A percentile compares a stretch with the other conserved stretches of the same genome.
Conservation (phyloP, 2,888 invertebrate genomes). For the Lucinisca nassula region DNA sequence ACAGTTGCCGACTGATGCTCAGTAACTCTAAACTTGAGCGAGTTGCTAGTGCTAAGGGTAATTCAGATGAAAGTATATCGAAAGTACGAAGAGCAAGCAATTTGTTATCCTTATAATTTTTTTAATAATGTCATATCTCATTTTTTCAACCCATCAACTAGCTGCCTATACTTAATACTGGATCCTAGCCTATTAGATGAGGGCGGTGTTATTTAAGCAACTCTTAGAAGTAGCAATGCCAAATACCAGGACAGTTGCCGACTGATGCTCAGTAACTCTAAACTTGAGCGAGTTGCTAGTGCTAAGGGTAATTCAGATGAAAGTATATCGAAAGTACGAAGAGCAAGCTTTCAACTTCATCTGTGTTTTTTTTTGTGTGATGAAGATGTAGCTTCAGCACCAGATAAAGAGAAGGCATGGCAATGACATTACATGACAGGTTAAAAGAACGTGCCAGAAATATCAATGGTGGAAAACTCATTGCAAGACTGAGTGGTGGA, state of each 20-base stretch:
- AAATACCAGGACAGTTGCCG: constrained; percentile 63
- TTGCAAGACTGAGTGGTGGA: constrained; percentile 63
- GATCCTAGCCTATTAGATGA: constrained; percentile 59
- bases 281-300: constrained; percentile 14
- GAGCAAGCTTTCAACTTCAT: neutral
- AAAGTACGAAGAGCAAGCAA: constrained; percentile 1
- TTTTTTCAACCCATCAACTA: constrained; percentile 35
- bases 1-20: constrained; percentile 47
- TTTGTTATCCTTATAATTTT: no score
- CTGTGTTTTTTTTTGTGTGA: constrained; percentile 58
- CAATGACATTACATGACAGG: constrained; percentile 60
- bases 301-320: neutral
- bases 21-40: no score
- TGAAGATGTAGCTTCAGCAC: constrained; percentile 37
- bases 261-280: constrained; percentile 51
- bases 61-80: constrained; percentile 16
- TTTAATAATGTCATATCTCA: no score
- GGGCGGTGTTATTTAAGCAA: constrained; percentile 61
- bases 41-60: constrained; percentile 28
- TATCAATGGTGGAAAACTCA: constrained; percentile 58
- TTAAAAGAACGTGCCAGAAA: constrained; percentile 57
- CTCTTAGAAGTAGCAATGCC: constrained; percentile 56
- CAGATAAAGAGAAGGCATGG: constrained; percentile 59
- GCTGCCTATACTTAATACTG: constrained; percentile 54
- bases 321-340: neutral